Evolutionary conservation across 2,113 vertebrate genomes (phyloP).

Genomic region (Microcebus murinus): DNA sequence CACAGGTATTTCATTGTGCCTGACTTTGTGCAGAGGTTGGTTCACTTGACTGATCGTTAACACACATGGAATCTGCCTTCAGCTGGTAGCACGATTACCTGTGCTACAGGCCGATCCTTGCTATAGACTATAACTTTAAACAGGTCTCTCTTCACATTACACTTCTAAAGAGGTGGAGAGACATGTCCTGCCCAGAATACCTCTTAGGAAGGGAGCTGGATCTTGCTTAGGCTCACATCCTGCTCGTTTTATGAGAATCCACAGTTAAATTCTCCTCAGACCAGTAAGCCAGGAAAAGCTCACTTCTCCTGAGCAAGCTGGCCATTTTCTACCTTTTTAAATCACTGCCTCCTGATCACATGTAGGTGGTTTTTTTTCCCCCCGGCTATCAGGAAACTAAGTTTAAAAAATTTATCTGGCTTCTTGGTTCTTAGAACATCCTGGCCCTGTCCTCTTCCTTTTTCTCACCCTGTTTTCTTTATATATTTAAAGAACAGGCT

Average conservation of each 20-base stretch:
- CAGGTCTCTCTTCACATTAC: fast-evolving
- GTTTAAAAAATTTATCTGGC: not conserved
- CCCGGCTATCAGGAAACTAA: not conserved
- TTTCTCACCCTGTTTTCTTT: fast-evolving
- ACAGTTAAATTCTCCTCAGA: not conserved
- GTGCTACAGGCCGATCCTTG: not conserved
- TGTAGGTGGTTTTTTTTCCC: not conserved
- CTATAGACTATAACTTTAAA: not conserved
- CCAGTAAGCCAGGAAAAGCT: not conserved
- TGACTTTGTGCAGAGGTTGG: not conserved
- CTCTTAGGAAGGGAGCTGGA: not conserved
- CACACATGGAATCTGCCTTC: not conserved
- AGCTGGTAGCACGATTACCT: not conserved
- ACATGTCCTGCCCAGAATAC: not conserved
- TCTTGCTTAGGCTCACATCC: not conserved
- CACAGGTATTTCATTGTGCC: not conserved
- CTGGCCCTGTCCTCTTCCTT: not conserved
- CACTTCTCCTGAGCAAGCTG: not conserved
- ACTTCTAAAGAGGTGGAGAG: not conserved
- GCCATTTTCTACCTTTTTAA: not conserved
- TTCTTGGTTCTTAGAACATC: not conserved
- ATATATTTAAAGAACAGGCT: not conserved
- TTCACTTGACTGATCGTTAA: not conserved
- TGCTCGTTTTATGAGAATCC: not conserved
- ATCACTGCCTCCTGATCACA: not conserved